Evolutionary conservation across 1,140 invertebrate species (phyloP).

Genomic region (Drosophila grimshawi): DNA sequence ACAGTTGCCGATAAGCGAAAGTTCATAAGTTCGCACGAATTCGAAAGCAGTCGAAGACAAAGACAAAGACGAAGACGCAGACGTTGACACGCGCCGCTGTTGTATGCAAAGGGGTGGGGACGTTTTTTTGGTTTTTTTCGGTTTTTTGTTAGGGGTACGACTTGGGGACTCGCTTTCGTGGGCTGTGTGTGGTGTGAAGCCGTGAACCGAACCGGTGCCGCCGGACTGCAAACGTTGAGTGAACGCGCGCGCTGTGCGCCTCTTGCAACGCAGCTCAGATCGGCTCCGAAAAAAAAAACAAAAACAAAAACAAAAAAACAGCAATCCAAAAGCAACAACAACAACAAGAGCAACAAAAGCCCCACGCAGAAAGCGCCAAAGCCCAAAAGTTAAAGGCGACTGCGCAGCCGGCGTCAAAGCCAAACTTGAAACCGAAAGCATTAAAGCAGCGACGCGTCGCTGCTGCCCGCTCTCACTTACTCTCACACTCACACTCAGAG

Average conservation of each 20-base stretch:
- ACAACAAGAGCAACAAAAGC: constrained; percentile 33
- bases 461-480: constrained; percentile 4
- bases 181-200: constrained; percentile 43
- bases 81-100: constrained; percentile 72
- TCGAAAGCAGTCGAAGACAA: constrained; percentile 60
- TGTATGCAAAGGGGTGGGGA: constrained; percentile 31
- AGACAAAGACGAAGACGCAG: constrained; percentile 51
- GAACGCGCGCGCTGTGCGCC: constrained; percentile 74
- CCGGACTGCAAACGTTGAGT: constrained; percentile 80
- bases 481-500: constrained; percentile 1
- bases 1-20: constrained; percentile 58
- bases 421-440: constrained; percentile 77
- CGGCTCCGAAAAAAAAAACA: constrained; percentile 42
- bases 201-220: constrained; percentile 80
- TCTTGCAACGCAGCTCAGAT: constrained; percentile 71
- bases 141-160: neutral
- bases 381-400: constrained; percentile 52
- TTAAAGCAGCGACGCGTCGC: constrained; percentile 26
- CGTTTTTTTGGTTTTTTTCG: constrained; percentile 27
- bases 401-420: constrained; percentile 61
- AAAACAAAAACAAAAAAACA: constrained; percentile 25
- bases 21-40: constrained; percentile 79
- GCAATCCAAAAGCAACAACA: neutral
- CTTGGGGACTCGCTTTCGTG: constrained; percentile 35
- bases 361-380: constrained; percentile 50